Percentiles rank a stretch among this genome's conserved stretches.
Conservation (phyloP, 1,140 invertebrate genomes). For the Ganaspis sp. region DNA sequence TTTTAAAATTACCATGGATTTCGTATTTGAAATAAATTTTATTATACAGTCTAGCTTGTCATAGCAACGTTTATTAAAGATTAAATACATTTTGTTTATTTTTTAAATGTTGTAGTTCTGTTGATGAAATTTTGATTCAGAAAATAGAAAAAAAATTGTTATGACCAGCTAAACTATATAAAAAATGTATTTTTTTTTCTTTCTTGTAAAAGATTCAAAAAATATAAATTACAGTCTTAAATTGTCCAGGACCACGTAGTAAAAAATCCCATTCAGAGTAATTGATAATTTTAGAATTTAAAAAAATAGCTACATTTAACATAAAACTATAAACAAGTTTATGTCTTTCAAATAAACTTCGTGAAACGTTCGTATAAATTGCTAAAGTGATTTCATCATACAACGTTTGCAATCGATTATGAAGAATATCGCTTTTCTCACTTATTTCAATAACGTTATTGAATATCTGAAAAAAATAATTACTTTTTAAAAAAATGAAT, state of each 20-base stretch:
- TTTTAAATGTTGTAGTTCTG: too few species aligned
- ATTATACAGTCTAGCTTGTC: too few species aligned
- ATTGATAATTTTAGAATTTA: conserved; percentile 78
- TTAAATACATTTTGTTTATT: too few species aligned
- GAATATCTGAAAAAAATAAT: conserved; percentile 82
- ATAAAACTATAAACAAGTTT: conserved; percentile 93
- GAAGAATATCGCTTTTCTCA: conserved; percentile 81
- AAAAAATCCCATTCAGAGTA: conserved; percentile 85
- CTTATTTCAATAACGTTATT: conserved; percentile 84
- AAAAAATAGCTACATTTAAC: conserved; percentile 85
- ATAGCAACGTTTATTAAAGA: too few species aligned
- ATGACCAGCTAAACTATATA: too few species aligned
- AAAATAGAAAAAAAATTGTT: too few species aligned
- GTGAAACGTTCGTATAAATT: conserved; percentile 91
- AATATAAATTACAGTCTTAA: conserved; percentile 53
- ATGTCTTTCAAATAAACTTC: conserved; percentile 92
- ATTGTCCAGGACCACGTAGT: conserved; percentile 79
- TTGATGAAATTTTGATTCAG: too few species aligned
- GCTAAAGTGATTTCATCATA: conserved; percentile 86
- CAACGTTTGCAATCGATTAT: conserved; percentile 81
- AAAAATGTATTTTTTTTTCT: too few species aligned
- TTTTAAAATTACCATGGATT: too few species aligned
- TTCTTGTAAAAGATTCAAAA: too few species aligned
- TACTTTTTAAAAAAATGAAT: too few species aligned
- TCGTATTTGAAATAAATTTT: too few species aligned